Evolutionary conservation across 2,113 vertebrate species (phyloP).

Genomic region (Alouatta palliata): DNA sequence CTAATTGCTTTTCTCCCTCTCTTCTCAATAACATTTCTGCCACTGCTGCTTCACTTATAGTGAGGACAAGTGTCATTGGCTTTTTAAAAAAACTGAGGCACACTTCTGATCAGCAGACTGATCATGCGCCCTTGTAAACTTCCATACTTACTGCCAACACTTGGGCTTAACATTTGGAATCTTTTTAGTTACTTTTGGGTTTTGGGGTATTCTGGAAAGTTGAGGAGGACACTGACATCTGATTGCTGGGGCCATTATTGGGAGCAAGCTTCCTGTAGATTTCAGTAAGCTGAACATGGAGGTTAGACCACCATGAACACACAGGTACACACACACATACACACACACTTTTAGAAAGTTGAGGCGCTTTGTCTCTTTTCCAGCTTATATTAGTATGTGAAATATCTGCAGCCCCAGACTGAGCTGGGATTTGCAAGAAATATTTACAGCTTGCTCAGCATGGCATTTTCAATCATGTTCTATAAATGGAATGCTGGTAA

Average conservation of each 20-base stretch:
- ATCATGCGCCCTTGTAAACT: neutral
- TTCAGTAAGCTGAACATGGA: neutral
- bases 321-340: neutral
- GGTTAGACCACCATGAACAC: neutral
- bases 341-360: neutral
- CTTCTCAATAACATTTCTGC: neutral
- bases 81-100: neutral
- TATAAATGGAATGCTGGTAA: conserved; percentile 53
- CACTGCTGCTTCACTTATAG: neutral
- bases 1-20: neutral
- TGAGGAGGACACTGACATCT: neutral
- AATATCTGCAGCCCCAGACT: conserved; percentile 13
- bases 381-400: conserved; percentile 2
- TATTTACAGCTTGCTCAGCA: conserved; percentile 66
- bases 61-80: neutral
- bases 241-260: neutral
- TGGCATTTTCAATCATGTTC: conserved; percentile 41
- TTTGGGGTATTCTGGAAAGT: neutral
- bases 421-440: conserved; percentile 63
- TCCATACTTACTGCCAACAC: neutral
- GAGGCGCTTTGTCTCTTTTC: neutral
- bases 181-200: neutral
- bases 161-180: neutral
- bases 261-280: neutral
- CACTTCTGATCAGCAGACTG: neutral